These are phyloP conservation scores for Actinernus sp. DNA, from an alignment of 92 coral and sea anemone species.

Conservation along the genomic window DNA sequence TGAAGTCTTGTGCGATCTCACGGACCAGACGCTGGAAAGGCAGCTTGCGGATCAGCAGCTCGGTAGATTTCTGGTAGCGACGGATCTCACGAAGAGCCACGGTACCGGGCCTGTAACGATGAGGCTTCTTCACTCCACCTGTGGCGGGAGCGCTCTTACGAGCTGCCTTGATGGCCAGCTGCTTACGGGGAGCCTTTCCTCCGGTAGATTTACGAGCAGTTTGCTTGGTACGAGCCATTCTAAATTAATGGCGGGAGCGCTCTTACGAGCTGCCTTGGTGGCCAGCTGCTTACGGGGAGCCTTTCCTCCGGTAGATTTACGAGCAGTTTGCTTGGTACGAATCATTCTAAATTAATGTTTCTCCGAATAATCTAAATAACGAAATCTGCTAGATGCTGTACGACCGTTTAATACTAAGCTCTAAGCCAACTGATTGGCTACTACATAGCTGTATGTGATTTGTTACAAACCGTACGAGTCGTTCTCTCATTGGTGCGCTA, in stretches of 20 bases:
- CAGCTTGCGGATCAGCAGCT: slow-evolving; percentile 77
- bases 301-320: slow-evolving; percentile 99
- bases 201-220: slow-evolving; percentile 88
- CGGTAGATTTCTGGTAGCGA: slow-evolving; percentile 80
- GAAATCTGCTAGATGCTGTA: too few relatives aligned
- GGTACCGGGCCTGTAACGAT: slow-evolving; percentile 76
- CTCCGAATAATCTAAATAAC: too few relatives aligned
- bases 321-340: slow-evolving; percentile 99
- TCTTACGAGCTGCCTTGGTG: slow-evolving; percentile 99
- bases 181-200: slow-evolving; percentile 85
- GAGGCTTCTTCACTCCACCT: slow-evolving; percentile 83
- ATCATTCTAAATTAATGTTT: too few relatives aligned
- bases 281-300: slow-evolving; percentile 99
- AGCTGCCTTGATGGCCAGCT: slow-evolving; percentile 85
- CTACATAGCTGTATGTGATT: too few relatives aligned
- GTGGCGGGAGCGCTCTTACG: slow-evolving; percentile 81
- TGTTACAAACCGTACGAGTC: too few relatives aligned
- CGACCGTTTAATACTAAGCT: too few relatives aligned
- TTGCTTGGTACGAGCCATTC: slow-evolving; percentile 84
- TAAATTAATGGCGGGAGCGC: slow-evolving; percentile 98
- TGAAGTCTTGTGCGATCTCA: slow-evolving; percentile 89
- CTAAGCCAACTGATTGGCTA: too few relatives aligned
- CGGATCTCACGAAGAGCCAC: slow-evolving; percentile 85
- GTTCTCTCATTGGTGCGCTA: too few relatives aligned
- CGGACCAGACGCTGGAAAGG: slow-evolving; percentile 88